phyloP scores from a whole-genome alignment of 1,140 invertebrate genomes.

The Choristoneura fumiferana region DNA sequence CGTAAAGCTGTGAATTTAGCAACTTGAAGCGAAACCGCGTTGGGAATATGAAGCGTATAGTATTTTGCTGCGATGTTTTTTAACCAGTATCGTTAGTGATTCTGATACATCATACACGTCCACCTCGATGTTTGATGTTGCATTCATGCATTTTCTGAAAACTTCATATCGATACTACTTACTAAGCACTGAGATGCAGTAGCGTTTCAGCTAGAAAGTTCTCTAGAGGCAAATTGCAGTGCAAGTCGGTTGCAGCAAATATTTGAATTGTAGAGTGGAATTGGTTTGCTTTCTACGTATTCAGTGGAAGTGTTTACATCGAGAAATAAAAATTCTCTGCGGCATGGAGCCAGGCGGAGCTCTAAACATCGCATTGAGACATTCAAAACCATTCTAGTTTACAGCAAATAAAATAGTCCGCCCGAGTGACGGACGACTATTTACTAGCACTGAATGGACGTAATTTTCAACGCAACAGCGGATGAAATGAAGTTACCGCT shows the following conservation, averaged over 20 bases:
- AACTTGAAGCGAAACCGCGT: neutral
- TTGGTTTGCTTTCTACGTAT: conserved; percentile 68
- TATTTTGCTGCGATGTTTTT: too few relatives aligned
- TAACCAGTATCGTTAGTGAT: too few relatives aligned
- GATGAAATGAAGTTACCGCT: too few relatives aligned
- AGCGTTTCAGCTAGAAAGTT: conserved; percentile 47
- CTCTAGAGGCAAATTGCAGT: conserved; percentile 52
- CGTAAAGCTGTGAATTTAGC: neutral
- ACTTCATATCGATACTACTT: conserved; percentile 24
- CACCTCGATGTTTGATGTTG: neutral
- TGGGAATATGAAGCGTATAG: too few relatives aligned
- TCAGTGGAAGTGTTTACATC: conserved; percentile 62
- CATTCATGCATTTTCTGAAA: neutral
- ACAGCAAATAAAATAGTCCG: too few relatives aligned
- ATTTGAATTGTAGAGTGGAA: conserved; percentile 73
- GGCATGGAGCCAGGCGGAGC: neutral
- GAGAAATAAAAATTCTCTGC: conserved; percentile 62
- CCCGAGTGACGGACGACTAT: too few relatives aligned
- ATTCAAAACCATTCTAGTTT: too few relatives aligned
- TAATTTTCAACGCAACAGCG: too few relatives aligned
- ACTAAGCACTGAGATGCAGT: conserved; percentile 40
- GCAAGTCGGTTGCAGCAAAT: conserved; percentile 68
- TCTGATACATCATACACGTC: too few relatives aligned
- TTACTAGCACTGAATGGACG: too few relatives aligned
- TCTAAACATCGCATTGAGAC: conserved; percentile 8